These are phyloP conservation scores for Perdita meconis DNA, from an alignment of 2,888 invertebrate species.

Conservation along the genomic window DNA sequence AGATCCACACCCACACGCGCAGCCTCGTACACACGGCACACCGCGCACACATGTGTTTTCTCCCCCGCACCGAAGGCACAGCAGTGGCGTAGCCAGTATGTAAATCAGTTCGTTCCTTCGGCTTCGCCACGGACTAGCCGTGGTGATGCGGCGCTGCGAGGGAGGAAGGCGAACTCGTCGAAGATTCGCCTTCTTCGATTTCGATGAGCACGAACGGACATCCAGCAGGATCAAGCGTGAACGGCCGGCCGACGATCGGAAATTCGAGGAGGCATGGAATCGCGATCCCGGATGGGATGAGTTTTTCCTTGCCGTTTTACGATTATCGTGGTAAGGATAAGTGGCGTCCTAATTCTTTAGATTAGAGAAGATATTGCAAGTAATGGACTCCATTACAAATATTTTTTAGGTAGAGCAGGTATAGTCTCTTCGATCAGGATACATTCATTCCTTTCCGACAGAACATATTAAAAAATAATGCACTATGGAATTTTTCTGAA, in stretches of 20 bases:
- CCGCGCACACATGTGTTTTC: constrained; percentile 65
- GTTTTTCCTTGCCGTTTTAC: not conserved
- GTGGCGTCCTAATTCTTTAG: no score
- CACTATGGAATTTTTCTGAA: no score
- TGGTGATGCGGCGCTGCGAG: constrained; percentile 33
- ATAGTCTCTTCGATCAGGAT: no score
- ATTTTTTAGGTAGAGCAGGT: no score
- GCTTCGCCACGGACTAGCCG: constrained; percentile 56
- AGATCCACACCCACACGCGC: constrained; percentile 68
- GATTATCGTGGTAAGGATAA: no score
- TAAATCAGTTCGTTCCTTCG: constrained; percentile 77
- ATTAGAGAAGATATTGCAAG: no score
- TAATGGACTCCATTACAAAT: no score
- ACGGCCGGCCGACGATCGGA: constrained; percentile 21
- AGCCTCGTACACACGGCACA: constrained; percentile 24
- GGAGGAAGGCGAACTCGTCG: constrained; percentile 50
- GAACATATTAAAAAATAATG: no score
- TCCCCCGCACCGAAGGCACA: constrained; percentile 73
- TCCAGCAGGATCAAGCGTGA: constrained; percentile 42
- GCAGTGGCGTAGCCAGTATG: constrained; percentile 81
- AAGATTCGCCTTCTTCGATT: constrained; percentile 60
- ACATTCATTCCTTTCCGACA: no score
- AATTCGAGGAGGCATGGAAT: constrained; percentile 40
- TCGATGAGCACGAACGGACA: constrained; percentile 48
- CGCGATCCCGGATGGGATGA: constrained; percentile 10